phyloP scores from a whole-genome alignment of 2,888 invertebrate species.

The Lissocephala sabroskyi region DNA sequence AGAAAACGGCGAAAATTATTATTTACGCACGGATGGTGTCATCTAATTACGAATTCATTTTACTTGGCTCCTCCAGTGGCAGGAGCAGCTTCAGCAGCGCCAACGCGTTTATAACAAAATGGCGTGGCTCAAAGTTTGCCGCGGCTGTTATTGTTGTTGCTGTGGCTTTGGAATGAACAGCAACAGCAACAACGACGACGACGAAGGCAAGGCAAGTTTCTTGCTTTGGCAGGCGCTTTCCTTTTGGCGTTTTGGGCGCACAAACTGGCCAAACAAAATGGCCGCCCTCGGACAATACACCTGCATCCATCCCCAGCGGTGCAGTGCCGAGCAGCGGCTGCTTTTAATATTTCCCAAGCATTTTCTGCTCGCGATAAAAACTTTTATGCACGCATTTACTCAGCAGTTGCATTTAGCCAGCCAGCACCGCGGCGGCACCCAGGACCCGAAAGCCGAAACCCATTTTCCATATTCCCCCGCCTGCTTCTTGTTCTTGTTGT shows the following conservation, averaged over 20 bases:
- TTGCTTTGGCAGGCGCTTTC: constrained; percentile 34
- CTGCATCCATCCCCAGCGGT: constrained; percentile 34
- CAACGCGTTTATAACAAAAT: constrained; percentile 25
- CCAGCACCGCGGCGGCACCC: background rate
- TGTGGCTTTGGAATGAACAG: constrained; percentile 1
- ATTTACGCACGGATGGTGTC: constrained; percentile 73
- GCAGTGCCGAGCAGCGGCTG: constrained; percentile 18
- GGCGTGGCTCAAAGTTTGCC: constrained; percentile 10
- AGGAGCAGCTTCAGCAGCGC: constrained; percentile 25
- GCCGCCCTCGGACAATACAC: constrained; percentile 54
- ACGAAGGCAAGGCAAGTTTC: constrained; percentile 18
- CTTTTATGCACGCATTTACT: constrained; percentile 56
- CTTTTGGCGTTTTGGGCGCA: constrained; percentile 23
- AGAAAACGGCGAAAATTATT: constrained; percentile 54
- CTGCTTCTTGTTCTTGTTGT: background rate
- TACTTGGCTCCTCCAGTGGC: constrained; percentile 30
- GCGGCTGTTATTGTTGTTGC: background rate
- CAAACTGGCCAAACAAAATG: constrained; percentile 45
- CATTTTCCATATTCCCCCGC: background rate
- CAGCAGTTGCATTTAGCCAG: constrained; percentile 16
- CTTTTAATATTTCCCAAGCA: constrained; percentile 53
- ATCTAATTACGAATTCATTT: constrained; percentile 72
- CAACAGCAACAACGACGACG: constrained; percentile 1
- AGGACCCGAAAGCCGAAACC: too few species aligned
- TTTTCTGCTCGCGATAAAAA: constrained; percentile 50